Evolutionary conservation across 1,140 invertebrate species (phyloP).

Genomic region (Tribolium castaneum): DNA sequence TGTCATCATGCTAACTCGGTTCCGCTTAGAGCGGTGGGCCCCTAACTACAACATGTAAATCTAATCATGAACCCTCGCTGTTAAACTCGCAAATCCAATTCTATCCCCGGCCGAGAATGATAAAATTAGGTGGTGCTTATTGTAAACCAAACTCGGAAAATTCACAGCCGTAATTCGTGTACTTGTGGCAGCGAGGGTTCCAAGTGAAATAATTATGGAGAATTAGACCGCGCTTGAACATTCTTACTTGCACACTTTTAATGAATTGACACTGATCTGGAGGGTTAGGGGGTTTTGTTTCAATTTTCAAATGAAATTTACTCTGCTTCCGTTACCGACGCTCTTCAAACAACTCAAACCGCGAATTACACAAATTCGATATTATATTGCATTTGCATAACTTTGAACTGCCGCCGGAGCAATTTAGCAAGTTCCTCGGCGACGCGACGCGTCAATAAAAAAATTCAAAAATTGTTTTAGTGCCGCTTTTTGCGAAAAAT

Average conservation of each 20-base stretch:
- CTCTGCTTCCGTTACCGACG: conserved; percentile 11
- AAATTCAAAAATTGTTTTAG: neutral
- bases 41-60: conserved; percentile 62
- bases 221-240: conserved; percentile 59
- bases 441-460: neutral
- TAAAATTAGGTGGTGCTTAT: conserved; percentile 65
- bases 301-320: conserved; percentile 58
- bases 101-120: conserved; percentile 61
- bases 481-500: conserved; percentile 7
- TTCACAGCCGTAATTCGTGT: conserved; percentile 62
- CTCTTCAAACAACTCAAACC: conserved; percentile 44
- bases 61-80: conserved; percentile 62
- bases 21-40: conserved; percentile 31
- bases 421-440: neutral
- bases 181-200: conserved; percentile 57
- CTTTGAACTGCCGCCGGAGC: conserved; percentile 3
- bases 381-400: conserved; percentile 39
- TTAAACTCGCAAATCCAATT: conserved; percentile 64
- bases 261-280: conserved; percentile 64
- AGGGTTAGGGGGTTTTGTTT: conserved; percentile 59
- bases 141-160: conserved; percentile 67
- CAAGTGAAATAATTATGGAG: conserved; percentile 63
- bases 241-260: conserved; percentile 56
- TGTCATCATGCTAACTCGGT: conserved; percentile 53
- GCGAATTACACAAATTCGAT: conserved; percentile 43